Conservation (phyloP, 2,888 invertebrate species). For the Orthosia gracilis region DNA sequence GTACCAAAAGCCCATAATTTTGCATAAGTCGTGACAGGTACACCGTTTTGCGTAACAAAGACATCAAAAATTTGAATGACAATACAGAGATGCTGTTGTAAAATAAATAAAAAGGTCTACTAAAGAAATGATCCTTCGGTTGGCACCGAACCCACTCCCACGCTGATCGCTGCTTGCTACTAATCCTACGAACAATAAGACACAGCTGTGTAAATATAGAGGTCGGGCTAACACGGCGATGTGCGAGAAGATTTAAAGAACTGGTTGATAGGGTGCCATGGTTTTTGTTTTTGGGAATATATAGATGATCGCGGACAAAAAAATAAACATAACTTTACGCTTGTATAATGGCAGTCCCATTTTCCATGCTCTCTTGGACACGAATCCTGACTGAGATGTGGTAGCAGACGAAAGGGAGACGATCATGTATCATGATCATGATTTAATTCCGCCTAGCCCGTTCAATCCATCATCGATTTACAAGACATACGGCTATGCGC, state of each 20-base stretch:
- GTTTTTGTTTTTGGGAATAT: slow-evolving; percentile 15
- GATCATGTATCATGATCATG: too few species aligned
- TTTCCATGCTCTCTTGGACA: too few species aligned
- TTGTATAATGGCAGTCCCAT: too few species aligned
- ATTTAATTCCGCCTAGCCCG: too few species aligned
- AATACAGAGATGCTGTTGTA: slow-evolving; percentile 24
- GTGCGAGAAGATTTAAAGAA: slow-evolving; percentile 39
- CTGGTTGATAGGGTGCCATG: slow-evolving; percentile 10
- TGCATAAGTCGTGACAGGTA: slow-evolving; percentile 44
- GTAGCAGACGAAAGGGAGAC: too few species aligned
- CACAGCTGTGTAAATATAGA: slow-evolving; percentile 76
- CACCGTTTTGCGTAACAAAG: slow-evolving; percentile 17
- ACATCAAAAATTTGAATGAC: slow-evolving; percentile 47
- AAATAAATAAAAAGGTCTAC: slow-evolving; percentile 35
- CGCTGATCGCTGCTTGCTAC: slow-evolving; percentile 67
- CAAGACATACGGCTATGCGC: too few species aligned
- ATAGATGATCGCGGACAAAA: too few species aligned
- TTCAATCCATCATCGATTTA: too few species aligned
- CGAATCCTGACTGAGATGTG: too few species aligned
- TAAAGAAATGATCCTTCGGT: slow-evolving; percentile 46
- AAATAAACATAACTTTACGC: too few species aligned
- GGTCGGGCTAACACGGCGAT: slow-evolving; percentile 59
- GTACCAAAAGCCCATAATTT: slow-evolving; percentile 35
- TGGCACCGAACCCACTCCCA: slow-evolving; percentile 65
- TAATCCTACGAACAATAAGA: slow-evolving; percentile 71